Conservation (phyloP, 2,113 vertebrate genomes). For the Oreochromis tanganicae region DNA sequence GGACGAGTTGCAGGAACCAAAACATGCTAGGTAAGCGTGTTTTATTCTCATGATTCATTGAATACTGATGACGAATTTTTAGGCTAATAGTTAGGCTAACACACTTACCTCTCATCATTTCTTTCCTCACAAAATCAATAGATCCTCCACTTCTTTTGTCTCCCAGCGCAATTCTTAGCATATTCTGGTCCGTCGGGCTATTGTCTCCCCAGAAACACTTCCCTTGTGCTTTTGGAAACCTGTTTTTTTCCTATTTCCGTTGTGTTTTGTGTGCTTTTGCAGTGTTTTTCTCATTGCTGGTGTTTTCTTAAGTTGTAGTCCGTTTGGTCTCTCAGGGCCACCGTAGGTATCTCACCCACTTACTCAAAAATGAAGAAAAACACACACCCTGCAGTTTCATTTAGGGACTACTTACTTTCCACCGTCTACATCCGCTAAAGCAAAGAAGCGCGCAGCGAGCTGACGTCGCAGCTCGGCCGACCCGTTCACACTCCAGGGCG, state of each 20-base stretch:
- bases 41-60: neutral
- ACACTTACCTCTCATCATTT: neutral
- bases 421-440: neutral
- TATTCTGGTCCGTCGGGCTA: neutral
- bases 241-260: neutral
- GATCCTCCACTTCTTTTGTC: neutral
- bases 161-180: accelerated
- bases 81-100: neutral
- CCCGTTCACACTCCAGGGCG: neutral
- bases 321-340: neutral
- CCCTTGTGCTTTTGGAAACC: neutral
- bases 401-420: neutral
- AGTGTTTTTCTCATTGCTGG: neutral
- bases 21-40: neutral
- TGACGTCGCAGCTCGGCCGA: neutral
- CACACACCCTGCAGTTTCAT: neutral
- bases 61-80: neutral
- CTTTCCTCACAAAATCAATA: neutral
- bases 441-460: neutral
- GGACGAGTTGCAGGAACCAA: neutral
- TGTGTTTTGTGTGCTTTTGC: neutral
- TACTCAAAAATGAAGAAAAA: neutral
- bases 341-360: neutral
- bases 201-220: neutral
- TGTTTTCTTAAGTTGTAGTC: no score